Conservation (phyloP, 2,888 invertebrate species). For the Drosophila glabriapex region DNA sequence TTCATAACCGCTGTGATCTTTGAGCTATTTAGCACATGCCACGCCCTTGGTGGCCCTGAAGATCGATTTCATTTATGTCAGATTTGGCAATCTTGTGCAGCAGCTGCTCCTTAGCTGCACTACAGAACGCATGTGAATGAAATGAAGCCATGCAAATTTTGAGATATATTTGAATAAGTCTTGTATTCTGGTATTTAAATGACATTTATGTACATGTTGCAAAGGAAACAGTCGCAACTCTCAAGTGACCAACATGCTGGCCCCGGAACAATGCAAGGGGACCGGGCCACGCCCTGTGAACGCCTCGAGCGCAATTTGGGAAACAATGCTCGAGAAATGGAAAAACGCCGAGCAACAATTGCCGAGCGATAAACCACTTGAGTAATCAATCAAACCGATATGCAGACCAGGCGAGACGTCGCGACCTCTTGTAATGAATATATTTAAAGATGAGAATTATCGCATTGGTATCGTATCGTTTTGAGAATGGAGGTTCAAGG, state of each 20-base stretch:
- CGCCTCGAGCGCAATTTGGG: slow-evolving; percentile 37
- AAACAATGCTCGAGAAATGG: slow-evolving; percentile 51
- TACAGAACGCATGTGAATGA: slow-evolving; percentile 54
- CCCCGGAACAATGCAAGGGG: slow-evolving; percentile 26
- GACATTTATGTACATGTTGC: slow-evolving; percentile 45
- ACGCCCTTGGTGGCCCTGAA: slow-evolving; percentile 70
- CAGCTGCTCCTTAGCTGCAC: slow-evolving; percentile 50
- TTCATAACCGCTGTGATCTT: slow-evolving; percentile 24
- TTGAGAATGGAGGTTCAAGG: slow-evolving; percentile 13
- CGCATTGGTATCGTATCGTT: slow-evolving; percentile 56
- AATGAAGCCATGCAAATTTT: slow-evolving; percentile 66
- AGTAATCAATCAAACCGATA: slow-evolving; percentile 80
- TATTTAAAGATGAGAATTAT: slow-evolving; percentile 76
- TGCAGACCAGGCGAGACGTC: slow-evolving; percentile 29
- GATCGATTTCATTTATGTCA: slow-evolving; percentile 69
- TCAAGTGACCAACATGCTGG: slow-evolving; percentile 77
- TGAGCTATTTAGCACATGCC: slow-evolving; percentile 37
- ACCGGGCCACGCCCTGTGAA: slow-evolving; percentile 23
- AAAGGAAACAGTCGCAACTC: slow-evolving; percentile 72
- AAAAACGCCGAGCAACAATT: slow-evolving; percentile 58
- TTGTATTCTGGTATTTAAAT: slow-evolving; percentile 40
- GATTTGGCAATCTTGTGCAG: slow-evolving; percentile 44
- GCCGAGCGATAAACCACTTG: slow-evolving; percentile 74
- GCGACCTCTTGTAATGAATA: slow-evolving; percentile 74
- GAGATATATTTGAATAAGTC: slow-evolving; percentile 48